phyloP scores from a whole-genome alignment of 2,797 vertebrate species.

The Cyprinodon diabolis region DNA sequence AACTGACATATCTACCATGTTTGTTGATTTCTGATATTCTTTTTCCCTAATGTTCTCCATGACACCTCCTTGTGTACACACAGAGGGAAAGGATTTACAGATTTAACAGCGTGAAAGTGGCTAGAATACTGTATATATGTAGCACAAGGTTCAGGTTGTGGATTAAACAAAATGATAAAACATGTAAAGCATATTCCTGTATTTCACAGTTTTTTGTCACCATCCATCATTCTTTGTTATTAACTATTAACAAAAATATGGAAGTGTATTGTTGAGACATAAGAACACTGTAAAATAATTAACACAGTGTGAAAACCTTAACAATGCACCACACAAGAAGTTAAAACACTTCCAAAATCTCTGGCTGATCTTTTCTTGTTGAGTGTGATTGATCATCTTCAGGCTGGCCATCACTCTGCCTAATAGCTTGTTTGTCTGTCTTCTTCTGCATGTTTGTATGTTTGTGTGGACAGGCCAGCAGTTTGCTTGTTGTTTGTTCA shows the following conservation, averaged over 20 bases:
- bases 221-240: background rate
- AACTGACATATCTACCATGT: background rate
- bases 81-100: background rate
- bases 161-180: background rate
- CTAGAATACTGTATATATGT: background rate
- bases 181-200: background rate
- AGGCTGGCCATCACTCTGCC: conserved; percentile 47
- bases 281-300: background rate
- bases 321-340: background rate
- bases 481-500: conserved; percentile 75
- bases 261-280: background rate
- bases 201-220: background rate
- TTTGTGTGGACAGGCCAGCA: conserved; percentile 64
- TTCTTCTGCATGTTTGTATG: conserved; percentile 67
- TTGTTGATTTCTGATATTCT: background rate
- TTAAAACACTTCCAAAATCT: conserved; percentile 31
- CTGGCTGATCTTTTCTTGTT: conserved; percentile 31
- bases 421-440: conserved; percentile 58
- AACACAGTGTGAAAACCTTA: too few species aligned
- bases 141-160: background rate
- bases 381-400: conserved; percentile 68
- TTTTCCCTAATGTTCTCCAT: too few species aligned
- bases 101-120: background rate
- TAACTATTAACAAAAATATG: background rate
- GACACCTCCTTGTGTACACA: too few species aligned